Base-by-base conservation (phyloP, 1,140 invertebrate genomes). In the Maniola jurtina region DNA sequence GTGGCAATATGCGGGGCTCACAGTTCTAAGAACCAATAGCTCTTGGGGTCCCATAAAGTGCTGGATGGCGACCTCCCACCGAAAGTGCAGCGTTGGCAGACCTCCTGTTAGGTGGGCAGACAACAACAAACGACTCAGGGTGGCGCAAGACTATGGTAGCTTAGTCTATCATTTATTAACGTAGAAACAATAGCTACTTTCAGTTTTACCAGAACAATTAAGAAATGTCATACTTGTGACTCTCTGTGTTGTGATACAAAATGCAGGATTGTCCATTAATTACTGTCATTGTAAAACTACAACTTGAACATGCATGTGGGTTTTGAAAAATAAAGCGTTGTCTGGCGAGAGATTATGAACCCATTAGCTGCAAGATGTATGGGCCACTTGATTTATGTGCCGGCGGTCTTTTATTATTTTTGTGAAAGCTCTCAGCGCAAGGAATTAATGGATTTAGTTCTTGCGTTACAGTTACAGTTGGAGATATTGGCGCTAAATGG, bases 371-470 rank as follows among this genome's bases (percentile, higher is more conserved):
- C 60, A 36, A 63, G 61, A 55, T 64, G 66, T 64, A 66, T 66
- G 64, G 64, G 33, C 61, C 33, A 10, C 59, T 68, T 68, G 66
- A 68, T 68, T 63, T 68, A 68, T 68, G 66, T 68, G 56, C 56
- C 38, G 56, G 59, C 61, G 47, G 35, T 59, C 66, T 68, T 68
- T 68, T 64, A 68, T 68, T 68, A 58, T 60, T 68, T 64, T 58
- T n/a, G 38, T 52, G 47, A 60, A 68, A 60, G 47, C 66, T 68
- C 59, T 47, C 38, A 63, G 56, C 61, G 45, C 38, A 35, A 36
- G 42, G 57, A 50, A 66, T 66, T 59, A 66, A 66, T 66, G 64
- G 36, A 45, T 57, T 47, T 38, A 40, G 55, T 57, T 57, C 36
- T 40, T 57, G 7, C 61, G 61, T 55, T 55, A 55, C 25, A 4